A percentile compares a stretch with the other conserved stretches of the same genome.
Evolutionary conservation across 2,888 invertebrate genomes (phyloP).

Genomic region (Epinotia bilunana): DNA sequence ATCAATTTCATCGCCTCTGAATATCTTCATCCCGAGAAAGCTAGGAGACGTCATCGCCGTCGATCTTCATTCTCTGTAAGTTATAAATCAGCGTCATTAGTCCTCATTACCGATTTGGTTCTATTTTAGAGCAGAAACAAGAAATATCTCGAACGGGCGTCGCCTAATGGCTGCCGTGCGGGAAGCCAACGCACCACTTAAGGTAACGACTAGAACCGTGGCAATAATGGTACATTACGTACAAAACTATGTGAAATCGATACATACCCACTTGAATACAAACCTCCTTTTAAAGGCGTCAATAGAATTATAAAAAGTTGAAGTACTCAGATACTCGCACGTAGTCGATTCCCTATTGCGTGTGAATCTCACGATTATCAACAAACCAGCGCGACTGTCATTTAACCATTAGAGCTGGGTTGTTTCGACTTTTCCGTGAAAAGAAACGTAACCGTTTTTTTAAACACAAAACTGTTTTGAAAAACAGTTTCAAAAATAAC

Average conservation of each 20-base stretch:
- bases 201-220: slow-evolving; percentile 30
- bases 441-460: no score
- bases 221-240: slow-evolving; percentile 34
- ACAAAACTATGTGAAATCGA: slow-evolving; percentile 24
- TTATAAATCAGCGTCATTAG: slow-evolving; percentile 26
- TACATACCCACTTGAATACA: slow-evolving; percentile 13
- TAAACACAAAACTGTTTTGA: no score
- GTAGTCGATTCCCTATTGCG: not conserved
- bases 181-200: slow-evolving; percentile 38
- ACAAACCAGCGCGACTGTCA: not conserved
- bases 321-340: not conserved
- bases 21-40: not conserved
- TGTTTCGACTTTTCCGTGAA: no score
- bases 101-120: slow-evolving; percentile 18
- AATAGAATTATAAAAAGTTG: not conserved
- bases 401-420: no score
- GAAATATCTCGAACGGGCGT: slow-evolving; percentile 61
- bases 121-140: slow-evolving; percentile 68
- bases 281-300: slow-evolving; percentile 7
- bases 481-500: no score
- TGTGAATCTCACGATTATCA: not conserved
- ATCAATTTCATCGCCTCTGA: not conserved
- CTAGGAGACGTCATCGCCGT: slow-evolving; percentile 6
- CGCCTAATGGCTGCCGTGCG: slow-evolving; percentile 50
- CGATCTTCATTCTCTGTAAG: slow-evolving; percentile 1